Base-by-base conservation (phyloP, 2,888 invertebrate genomes). In the Drosophila seclusa region DNA sequence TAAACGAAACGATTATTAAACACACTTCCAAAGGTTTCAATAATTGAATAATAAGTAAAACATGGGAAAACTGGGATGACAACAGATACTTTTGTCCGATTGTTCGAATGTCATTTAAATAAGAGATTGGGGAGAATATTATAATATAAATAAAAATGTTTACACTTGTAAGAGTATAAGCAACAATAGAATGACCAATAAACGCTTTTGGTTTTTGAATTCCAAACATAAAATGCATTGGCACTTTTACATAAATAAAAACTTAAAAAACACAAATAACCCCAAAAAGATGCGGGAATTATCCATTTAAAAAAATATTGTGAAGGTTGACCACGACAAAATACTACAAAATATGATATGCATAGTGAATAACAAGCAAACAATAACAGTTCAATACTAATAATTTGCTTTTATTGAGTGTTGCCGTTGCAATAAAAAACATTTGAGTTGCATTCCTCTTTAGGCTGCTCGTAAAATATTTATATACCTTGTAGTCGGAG, bases 341-440 rank as follows among this genome's bases (percentile, higher is more conserved):
- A 61, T 60, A 67, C 27, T 45, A 53, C 45, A 58, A 36, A 52
- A 32, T 40, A 24, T 16, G 57, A 38, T 38, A 24, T 31, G 21
- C 21, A 7, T 21, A 5, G 58, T 27, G 24, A 38, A 4, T 4
- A 49, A 32, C 52, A 63, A 42, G n/a, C 54, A 29, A 53, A 48
- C 54, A 61, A 61, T 52, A 76, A 57, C 77, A 67, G 80, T 78
- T 74, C 68, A 67, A 73, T 72, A 71, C 77, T 76, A 90, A 89
- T 89, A 90, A 91, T 90, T 89, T 76, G 87, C 80, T 81, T 89
- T 91, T 89, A 89, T 90, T 91, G 89, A 90, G 90, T 90, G 84
- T 90, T 91, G 83, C 87, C 82, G 79, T 76, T 82, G 82, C 82
- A 82, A 85, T 89, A 91, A 89, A 90, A 90, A 89, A 68, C 73